These are phyloP conservation scores for Suillia variegata DNA, from an alignment of 2,888 invertebrate species.

Conservation along the genomic window DNA sequence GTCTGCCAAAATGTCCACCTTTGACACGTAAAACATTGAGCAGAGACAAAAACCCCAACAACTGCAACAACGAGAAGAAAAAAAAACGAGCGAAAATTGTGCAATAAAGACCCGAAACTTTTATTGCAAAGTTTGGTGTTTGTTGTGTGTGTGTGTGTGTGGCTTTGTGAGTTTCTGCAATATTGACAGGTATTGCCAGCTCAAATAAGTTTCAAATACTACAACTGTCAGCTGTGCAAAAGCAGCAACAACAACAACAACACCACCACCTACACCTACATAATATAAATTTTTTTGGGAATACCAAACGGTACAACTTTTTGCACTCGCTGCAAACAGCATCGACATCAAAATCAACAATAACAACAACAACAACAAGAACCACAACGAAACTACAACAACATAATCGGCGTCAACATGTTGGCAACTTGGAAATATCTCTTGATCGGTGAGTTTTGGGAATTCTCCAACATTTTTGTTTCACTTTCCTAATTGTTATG, in stretches of 20 bases:
- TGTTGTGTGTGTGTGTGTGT: not conserved
- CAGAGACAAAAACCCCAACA: no score
- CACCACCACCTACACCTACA: not conserved
- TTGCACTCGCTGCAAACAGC: slow-evolving; percentile 12
- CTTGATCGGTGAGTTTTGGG: slow-evolving; percentile 46
- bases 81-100: not conserved
- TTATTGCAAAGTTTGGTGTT: not conserved
- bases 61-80: not conserved
- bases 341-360: slow-evolving; percentile 18
- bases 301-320: not conserved
- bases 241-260: slow-evolving; percentile 19
- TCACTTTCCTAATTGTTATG: not conserved
- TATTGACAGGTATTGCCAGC: not conserved
- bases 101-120: not conserved
- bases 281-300: slow-evolving; percentile 1
- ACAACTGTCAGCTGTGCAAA: slow-evolving; percentile 6
- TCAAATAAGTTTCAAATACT: not conserved
- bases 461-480: not conserved
- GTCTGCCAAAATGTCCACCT: not conserved
- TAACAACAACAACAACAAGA: slow-evolving; percentile 23
- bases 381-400: not conserved
- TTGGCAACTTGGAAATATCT: slow-evolving; percentile 40
- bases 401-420: slow-evolving; percentile 10
- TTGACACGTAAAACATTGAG: not conserved
- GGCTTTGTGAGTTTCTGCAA: not conserved